phyloP scores from a whole-genome alignment of 2,888 invertebrate species.

The Chloromyia formosa region DNA sequence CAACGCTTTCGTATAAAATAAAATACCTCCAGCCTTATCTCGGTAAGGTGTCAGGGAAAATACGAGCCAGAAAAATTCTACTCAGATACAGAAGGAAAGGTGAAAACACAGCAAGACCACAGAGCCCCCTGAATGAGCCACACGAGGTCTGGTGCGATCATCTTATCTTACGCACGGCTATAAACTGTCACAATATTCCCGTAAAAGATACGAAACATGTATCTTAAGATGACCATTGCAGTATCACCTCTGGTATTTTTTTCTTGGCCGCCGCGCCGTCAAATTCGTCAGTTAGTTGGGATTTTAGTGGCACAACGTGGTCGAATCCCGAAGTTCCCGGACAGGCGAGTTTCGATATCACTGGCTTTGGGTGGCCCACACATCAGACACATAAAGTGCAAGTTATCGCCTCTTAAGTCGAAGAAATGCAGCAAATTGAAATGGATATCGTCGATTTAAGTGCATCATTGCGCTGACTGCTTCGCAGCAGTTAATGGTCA shows the following conservation, averaged over 20 bases:
- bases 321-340: slow-evolving; percentile 1
- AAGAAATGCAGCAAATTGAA: slow-evolving; percentile 65
- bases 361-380: slow-evolving; percentile 64
- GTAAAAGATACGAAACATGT: slow-evolving; percentile 45
- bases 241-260: not conserved
- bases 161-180: slow-evolving; percentile 51
- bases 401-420: slow-evolving; percentile 65
- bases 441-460: slow-evolving; percentile 64
- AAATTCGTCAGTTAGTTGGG: slow-evolving; percentile 26
- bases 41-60: slow-evolving; percentile 24
- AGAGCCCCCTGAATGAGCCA: not conserved
- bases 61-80: not conserved
- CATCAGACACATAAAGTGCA: slow-evolving; percentile 65
- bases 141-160: slow-evolving; percentile 37
- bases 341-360: slow-evolving; percentile 33
- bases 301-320: slow-evolving; percentile 44
- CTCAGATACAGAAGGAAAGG: slow-evolving; percentile 34
- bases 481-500: slow-evolving; percentile 36
- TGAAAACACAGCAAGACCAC: slow-evolving; percentile 5
- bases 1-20: slow-evolving; percentile 25
- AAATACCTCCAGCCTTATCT: slow-evolving; percentile 26
- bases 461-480: slow-evolving; percentile 53
- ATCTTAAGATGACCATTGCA: slow-evolving; percentile 33
- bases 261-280: not conserved
- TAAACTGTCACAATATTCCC: slow-evolving; percentile 50